Evolutionary conservation across 2,888 invertebrate genomes (phyloP).

Genomic region (Biston stratarius): DNA sequence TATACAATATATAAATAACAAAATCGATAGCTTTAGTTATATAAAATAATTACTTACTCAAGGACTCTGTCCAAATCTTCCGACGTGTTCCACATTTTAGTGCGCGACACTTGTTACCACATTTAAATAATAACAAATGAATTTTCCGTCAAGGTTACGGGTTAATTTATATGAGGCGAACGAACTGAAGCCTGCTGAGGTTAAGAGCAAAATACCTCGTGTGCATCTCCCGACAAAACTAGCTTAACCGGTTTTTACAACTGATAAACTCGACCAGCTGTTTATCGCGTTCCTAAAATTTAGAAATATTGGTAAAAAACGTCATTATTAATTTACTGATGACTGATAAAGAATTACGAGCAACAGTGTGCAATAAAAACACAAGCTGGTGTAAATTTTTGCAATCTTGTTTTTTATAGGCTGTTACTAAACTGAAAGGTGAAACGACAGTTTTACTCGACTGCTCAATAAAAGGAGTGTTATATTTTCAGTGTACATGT

Average conservation of each 20-base stretch:
- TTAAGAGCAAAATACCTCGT: slow-evolving; percentile 14
- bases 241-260: slow-evolving; percentile 24
- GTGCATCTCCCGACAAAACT: slow-evolving; percentile 12
- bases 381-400: not conserved
- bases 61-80: slow-evolving; percentile 55
- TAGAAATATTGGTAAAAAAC: not conserved
- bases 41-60: slow-evolving; percentile 56
- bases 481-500: too few species aligned
- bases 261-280: slow-evolving; percentile 7
- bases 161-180: slow-evolving; percentile 25
- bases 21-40: not conserved
- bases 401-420: not conserved
- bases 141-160: slow-evolving; percentile 15
- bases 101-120: slow-evolving; percentile 37
- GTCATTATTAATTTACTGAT: not conserved
- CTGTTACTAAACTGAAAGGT: too few species aligned
- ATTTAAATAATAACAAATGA: slow-evolving; percentile 27
- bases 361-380: slow-evolving; percentile 1
- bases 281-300: not conserved
- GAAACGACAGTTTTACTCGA: too few species aligned
- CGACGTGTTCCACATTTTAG: slow-evolving; percentile 58
- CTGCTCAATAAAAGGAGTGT: too few species aligned
- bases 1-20: not conserved
- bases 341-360: not conserved
- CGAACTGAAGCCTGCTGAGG: slow-evolving; percentile 1